Evolutionary conservation across 2,888 invertebrate genomes (phyloP), one percentile per base, ranked within the genome.

Genomic region (Seira musarum): DNA sequence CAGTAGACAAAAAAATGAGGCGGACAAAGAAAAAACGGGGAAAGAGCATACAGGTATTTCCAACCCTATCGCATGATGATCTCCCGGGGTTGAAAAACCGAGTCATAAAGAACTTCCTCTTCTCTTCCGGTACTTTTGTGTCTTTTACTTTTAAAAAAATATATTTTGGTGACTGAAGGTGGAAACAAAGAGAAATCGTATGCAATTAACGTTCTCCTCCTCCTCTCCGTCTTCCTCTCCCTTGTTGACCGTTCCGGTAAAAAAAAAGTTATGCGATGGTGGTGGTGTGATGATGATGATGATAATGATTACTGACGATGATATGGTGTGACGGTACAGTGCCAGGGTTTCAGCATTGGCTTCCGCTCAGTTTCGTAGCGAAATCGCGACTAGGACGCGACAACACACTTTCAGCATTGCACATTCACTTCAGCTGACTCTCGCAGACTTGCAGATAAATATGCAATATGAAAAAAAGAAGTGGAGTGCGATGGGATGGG

Each of bases 321-420:
- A 60, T 67, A 60, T 60, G 22, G 60, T 60, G 57, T 66, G 67
- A 60, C n/a, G 22, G 21, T 60, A n/a, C 60, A 53, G 35, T 60
- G 60, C 40, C 53, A 30, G 60, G 49, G 74, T 49, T 60, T 53
- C 19, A 10, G n/a, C 60, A 60, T 60, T 60, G 60, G 60, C 60
- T 60, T 79, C 71, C 68, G 72, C 63, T 40, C 73, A 65, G 79
- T 68, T 74, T 80, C 68, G 80, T 80, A 80, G 80, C 73, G 30
- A 69, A 74, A 74, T 80, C 80, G 73, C 80, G 80, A 80, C 80
- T 80, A 80, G 73, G 60, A 61, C 71, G 66, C 65, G 65, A 3
- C 22, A 60, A n/a, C 60, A 60, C 22, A 60, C 21, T 60, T 60
- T 21, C 49, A 49, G 15, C 49, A 49, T 49, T 13, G 49, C 49